phyloP scores from a whole-genome alignment of 2,888 invertebrate genomes.

The Cremastobaeus sp. region DNA sequence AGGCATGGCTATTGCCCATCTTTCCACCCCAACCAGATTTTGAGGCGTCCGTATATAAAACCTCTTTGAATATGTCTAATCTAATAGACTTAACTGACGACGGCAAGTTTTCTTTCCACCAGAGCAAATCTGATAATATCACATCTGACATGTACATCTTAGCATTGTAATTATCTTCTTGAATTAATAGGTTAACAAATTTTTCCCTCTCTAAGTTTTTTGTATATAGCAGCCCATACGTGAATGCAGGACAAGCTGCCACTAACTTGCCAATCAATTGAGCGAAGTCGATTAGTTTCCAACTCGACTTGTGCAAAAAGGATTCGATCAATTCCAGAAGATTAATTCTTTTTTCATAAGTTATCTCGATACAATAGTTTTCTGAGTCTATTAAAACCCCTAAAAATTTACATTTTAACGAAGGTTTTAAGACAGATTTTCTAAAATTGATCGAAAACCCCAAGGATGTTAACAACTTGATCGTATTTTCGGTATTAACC shows the following conservation, averaged over 20 bases:
- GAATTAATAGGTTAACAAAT: background rate
- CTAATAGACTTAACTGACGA: background rate
- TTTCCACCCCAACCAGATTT: background rate
- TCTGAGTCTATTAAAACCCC: background rate
- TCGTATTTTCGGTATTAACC: background rate
- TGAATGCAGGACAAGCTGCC: background rate
- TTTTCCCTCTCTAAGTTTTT: slow-evolving; percentile 4
- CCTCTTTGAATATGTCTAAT: background rate
- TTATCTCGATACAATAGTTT: background rate
- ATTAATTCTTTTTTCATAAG: slow-evolving; percentile 1
- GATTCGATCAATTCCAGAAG: background rate
- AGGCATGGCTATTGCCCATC: background rate
- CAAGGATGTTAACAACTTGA: background rate
- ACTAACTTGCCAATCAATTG: slow-evolving; percentile 3
- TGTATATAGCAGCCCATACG: background rate
- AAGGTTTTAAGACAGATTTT: slow-evolving; percentile 8
- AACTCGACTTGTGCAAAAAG: background rate
- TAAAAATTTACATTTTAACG: slow-evolving; percentile 3
- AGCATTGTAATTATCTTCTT: background rate
- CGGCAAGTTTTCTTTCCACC: background rate
- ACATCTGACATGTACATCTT: background rate
- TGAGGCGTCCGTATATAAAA: background rate
- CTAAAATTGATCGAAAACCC: background rate
- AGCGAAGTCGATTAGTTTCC: background rate
- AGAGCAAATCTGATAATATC: background rate